Evolutionary conservation across 2,113 vertebrate genomes (phyloP), one percentile per base, ranked within the genome.

Genomic region (Phodopus roborovskii): DNA sequence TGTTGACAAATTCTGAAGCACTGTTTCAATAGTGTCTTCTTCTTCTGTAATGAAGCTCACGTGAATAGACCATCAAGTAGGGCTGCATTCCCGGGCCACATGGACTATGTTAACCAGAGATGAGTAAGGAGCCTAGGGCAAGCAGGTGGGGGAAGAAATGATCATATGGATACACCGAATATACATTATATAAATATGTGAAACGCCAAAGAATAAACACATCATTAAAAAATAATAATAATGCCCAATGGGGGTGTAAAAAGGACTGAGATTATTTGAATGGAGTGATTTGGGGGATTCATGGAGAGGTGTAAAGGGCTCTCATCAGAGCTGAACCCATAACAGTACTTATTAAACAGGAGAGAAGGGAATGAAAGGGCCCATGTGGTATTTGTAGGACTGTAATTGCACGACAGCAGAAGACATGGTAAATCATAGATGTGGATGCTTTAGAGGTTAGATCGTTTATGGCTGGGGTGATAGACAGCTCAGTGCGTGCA

Each of bases 1-100:
- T 71, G 77, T 96, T 97, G 91, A 94, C 95, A 96, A 91, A 96
- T 83, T 42, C 86, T 42, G 13, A 83, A 74, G 87, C 58, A 17
- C 15, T 28, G 33, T 96, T 94, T 95, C 96, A 71, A 92, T 91
- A 92, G 89, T 8, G 53, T 88, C 90, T 88, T 91, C 94, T 94
- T 62, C 79, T 81, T 64, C 68, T n/a, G 68, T 94, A 92, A 92
- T 91, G 48, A 94, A 84, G 30, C 33, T 58, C 30, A 0, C 16
- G 5, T 0, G 19, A 8, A 17, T 1, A 1, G 0, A 22, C 33
- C 9, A n/a, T 81, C 45, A 78, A 33, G 75, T 10, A 33, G 19
- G 26, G 28, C 36, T 3, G 3, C 75, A 50, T 4, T 2, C 28
- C 15, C 45, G 19, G 4, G 50, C 30, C 81, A 20, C 1, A 45